Conservation (phyloP, 2,888 invertebrate genomes). For the Eupsilia transversa region DNA sequence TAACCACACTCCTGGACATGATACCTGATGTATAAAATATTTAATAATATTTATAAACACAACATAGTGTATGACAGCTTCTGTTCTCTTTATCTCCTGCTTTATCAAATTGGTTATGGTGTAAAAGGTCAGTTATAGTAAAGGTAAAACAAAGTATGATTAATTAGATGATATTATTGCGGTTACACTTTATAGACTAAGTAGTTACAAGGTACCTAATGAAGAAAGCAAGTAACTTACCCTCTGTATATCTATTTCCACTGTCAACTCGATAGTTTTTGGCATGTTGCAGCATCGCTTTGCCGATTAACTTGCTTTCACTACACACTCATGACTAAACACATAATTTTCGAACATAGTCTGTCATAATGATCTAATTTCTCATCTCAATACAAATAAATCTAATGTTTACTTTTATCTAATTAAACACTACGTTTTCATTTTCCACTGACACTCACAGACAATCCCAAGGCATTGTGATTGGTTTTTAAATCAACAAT, state of each 20-base stretch:
- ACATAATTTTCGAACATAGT: constrained; percentile 49
- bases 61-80: neutral
- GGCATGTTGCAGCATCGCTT: constrained; percentile 80
- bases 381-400: constrained; percentile 16
- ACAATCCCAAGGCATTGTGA: neutral
- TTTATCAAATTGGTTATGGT: neutral
- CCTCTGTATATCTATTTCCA: constrained; percentile 90
- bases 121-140: neutral
- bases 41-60: neutral
- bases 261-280: constrained; percentile 90
- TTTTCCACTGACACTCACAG: neutral
- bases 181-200: neutral
- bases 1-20: constrained; percentile 96
- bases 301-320: constrained; percentile 46
- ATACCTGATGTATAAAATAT: constrained; percentile 88
- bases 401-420: constrained; percentile 56
- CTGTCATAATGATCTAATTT: constrained; percentile 54
- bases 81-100: too few relatives aligned
- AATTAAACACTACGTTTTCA: constrained; percentile 38
- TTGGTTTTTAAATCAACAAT: neutral
- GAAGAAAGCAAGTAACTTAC: constrained; percentile 76
- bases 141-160: neutral
- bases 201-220: neutral
- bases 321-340: constrained; percentile 57
- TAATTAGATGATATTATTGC: too few relatives aligned